A percentile compares a stretch with the other conserved stretches of the same genome.
phyloP scores from a whole-genome alignment of 2,888 invertebrate species.

The Drosophila bunnanda region DNA sequence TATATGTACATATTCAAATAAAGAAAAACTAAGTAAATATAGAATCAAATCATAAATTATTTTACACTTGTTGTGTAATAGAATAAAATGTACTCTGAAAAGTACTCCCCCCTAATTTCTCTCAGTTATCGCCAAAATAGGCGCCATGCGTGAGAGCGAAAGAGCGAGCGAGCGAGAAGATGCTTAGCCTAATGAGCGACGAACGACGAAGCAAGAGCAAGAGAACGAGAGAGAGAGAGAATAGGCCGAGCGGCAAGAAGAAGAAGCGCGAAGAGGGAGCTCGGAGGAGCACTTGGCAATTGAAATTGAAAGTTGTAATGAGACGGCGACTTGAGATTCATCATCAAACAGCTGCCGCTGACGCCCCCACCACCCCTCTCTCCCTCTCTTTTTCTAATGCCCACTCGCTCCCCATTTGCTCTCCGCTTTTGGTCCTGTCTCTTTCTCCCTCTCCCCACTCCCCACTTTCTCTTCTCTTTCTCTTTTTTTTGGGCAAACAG shows the following conservation, averaged over 20 bases:
- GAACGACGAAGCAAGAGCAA: constrained; percentile 6
- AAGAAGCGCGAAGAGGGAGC: constrained; percentile 5
- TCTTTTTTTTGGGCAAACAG: constrained; percentile 57
- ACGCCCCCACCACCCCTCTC: constrained; percentile 10
- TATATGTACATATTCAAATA: too few relatives aligned
- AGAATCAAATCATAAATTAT: too few relatives aligned
- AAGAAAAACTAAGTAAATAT: too few relatives aligned
- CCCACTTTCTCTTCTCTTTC: constrained; percentile 36
- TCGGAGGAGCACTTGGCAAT: constrained; percentile 62
- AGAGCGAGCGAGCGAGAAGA: constrained; percentile 18
- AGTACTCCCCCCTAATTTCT: background rate
- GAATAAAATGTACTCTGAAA: too few relatives aligned
- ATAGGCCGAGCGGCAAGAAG: constrained; percentile 15
- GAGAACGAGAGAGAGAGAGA: constrained; percentile 29
- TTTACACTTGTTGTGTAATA: too few relatives aligned
- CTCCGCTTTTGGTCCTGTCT: background rate
- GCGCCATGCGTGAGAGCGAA: constrained; percentile 28
- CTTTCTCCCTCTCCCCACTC: background rate
- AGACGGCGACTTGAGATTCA: constrained; percentile 51
- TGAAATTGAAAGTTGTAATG: constrained; percentile 77
- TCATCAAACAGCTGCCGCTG: constrained; percentile 51
- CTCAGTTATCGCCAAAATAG: constrained; percentile 20
- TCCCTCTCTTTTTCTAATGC: constrained; percentile 4
- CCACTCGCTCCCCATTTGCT: background rate
- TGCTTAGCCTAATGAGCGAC: constrained; percentile 29